These are phyloP conservation scores for Epinephelus lanceolatus DNA, from an alignment of 2,113 vertebrate genomes.

Conservation along the genomic window DNA sequence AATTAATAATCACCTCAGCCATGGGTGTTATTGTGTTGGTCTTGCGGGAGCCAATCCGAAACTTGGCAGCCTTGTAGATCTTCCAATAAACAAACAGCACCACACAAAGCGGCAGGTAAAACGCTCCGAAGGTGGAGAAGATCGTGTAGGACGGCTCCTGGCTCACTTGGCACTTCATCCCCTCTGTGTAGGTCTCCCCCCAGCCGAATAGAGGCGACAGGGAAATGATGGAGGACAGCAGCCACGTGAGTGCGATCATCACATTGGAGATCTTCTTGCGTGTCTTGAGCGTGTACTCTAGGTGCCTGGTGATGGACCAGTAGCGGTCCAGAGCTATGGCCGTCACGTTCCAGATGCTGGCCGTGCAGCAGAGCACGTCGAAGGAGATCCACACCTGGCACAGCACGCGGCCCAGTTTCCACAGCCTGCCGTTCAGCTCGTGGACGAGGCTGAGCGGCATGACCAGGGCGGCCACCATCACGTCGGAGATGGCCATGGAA, in stretches of 20 bases:
- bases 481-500: constrained; percentile 94
- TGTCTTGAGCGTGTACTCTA: constrained; percentile 92
- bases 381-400: constrained; percentile 96
- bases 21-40: constrained; percentile 92
- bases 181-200: constrained; percentile 94
- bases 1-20: constrained; percentile 80
- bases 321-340: constrained; percentile 97
- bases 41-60: constrained; percentile 91
- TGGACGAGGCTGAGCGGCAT: constrained; percentile 96
- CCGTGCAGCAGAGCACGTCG: constrained; percentile 96
- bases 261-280: constrained; percentile 92
- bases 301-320: constrained; percentile 96
- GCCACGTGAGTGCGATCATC: constrained; percentile 95
- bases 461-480: constrained; percentile 95
- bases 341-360: constrained; percentile 98
- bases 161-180: constrained; percentile 93
- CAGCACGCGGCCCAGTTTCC: constrained; percentile 91
- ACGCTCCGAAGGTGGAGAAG: constrained; percentile 97
- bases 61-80: constrained; percentile 96
- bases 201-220: constrained; percentile 94
- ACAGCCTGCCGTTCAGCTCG: constrained; percentile 90
- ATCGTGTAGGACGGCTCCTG: constrained; percentile 94
- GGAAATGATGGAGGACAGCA: constrained; percentile 92
- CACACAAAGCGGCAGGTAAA: constrained; percentile 95
- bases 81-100: constrained; percentile 99